A percentile compares a stretch with the other conserved stretches of the same genome.
These are phyloP conservation scores for Dolichomitus sp. DNA, from an alignment of 2,888 invertebrate species.

Conservation along the genomic window DNA sequence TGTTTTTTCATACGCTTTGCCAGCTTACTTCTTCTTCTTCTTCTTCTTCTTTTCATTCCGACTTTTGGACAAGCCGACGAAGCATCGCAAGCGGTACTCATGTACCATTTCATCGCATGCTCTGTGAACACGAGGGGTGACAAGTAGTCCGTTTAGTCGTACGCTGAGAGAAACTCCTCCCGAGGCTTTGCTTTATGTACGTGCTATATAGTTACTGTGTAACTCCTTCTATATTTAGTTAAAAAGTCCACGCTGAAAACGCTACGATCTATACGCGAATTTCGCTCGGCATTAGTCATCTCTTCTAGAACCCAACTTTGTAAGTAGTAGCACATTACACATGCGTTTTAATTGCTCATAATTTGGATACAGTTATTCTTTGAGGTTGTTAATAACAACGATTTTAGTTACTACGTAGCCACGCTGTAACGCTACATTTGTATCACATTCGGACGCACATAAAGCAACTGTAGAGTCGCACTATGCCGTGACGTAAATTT, in stretches of 20 bases:
- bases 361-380: no score
- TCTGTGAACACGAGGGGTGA: constrained; percentile 30
- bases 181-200: constrained; percentile 28
- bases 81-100: constrained; percentile 51
- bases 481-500: no score
- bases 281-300: constrained; percentile 1
- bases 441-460: no score
- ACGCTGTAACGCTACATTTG: no score
- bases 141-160: constrained; percentile 55
- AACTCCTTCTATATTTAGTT: constrained; percentile 37
- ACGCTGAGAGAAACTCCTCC: constrained; percentile 17
- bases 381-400: no score
- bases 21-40: constrained; percentile 1
- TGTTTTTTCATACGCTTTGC: constrained; percentile 10
- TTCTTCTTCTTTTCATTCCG: constrained; percentile 49
- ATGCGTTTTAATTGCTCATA: constrained; percentile 5
- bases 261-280: not conserved
- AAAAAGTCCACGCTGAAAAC: not conserved
- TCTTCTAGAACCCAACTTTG: not conserved
- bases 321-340: not conserved
- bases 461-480: not conserved
- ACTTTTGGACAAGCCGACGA: constrained; percentile 63
- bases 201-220: constrained; percentile 4
- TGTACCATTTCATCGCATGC: constrained; percentile 38
- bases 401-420: no score